Evolutionary conservation across 1,140 invertebrate species (phyloP).

Genomic region (Amphibalanus amphitrite): DNA sequence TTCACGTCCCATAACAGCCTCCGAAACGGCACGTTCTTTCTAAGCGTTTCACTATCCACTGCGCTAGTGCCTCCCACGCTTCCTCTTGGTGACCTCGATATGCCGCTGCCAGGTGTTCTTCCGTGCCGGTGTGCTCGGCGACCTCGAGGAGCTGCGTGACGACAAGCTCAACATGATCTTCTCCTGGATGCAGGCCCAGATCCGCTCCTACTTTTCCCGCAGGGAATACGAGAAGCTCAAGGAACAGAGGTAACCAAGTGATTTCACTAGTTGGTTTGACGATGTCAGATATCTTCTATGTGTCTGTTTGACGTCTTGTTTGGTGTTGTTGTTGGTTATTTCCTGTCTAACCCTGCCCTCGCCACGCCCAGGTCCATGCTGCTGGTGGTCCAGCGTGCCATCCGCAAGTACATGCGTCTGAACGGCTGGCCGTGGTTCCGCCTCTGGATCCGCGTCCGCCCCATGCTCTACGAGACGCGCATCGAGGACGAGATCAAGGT

Average conservation of each 20-base stretch:
- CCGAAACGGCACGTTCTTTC: no score
- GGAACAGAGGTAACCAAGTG: constrained; percentile 61
- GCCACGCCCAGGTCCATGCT: constrained; percentile 73
- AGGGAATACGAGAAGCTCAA: constrained; percentile 95
- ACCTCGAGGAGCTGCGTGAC: constrained; percentile 99
- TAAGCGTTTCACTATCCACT: no score
- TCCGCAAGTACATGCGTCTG: constrained; percentile 93
- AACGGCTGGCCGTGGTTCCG: constrained; percentile 99
- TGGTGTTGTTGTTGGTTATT: not conserved
- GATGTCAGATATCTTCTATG: not conserved
- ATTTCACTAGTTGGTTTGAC: no score
- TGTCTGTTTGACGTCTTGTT: not conserved
- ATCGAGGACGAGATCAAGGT: constrained; percentile 98
- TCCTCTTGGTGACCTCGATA: no score
- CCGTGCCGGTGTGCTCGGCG: constrained; percentile 98
- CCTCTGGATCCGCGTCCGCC: constrained; percentile 97
- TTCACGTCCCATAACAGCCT: no score
- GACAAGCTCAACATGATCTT: constrained; percentile 96
- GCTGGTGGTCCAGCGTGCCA: constrained; percentile 95
- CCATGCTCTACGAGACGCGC: constrained; percentile 91
- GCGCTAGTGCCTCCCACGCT: no score
- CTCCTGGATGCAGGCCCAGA: constrained; percentile 93
- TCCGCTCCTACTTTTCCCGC: constrained; percentile 60
- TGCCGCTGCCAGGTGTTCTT: constrained; percentile 73
- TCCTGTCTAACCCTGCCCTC: not conserved